Base-by-base conservation (phyloP, 2,888 invertebrate genomes). In the Cacoxenus indagator region DNA sequence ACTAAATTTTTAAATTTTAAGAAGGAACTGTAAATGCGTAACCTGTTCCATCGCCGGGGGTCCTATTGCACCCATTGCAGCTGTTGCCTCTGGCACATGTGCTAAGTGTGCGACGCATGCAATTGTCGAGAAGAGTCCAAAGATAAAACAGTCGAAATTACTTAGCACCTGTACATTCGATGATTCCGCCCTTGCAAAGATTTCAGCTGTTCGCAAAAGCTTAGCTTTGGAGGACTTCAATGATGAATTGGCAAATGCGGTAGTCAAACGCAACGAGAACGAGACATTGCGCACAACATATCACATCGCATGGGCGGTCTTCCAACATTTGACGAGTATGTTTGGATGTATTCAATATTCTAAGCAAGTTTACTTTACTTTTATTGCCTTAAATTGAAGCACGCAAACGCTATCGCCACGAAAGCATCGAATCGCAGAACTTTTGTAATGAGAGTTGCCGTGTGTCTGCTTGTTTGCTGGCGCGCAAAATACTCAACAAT, bases 301-400 rank as follows among this genome's bases (percentile, higher is more conserved):
- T 75, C 88, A 88, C 72, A 78, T 88, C 46, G 84, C 87, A 65
- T 88, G 88, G 88, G 87, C 86, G 22, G 87, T 88, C 22, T 88
- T 88, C 67, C 86, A 85, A 65, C 87, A 88, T 77, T 72, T 88
- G 64, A 81, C 80, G 73, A 81, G 85, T 86, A 75, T 71, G 72
- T 67, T 19, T 17, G 48, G 26, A 26, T 1, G 2, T 9, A 0
- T 61, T 43, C 17, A 51, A 3, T 22, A 6, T 17, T 37, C 17
- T 29, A 17, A 3, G 19, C 0, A 24, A 37, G 22, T 14, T 8
- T 2, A 22, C 19, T 54, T 48, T 51, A 11, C 31, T 43, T 68
- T 27, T 55, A 24, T 48, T 27, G n/a, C n/a, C n/a, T n/a, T 64
- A 59, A 26, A 19, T 74, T 75, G 4, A 64, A 84, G 85, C 80